Base-by-base conservation (phyloP, 2,888 invertebrate species). In the Brassicogethes aeneus region DNA sequence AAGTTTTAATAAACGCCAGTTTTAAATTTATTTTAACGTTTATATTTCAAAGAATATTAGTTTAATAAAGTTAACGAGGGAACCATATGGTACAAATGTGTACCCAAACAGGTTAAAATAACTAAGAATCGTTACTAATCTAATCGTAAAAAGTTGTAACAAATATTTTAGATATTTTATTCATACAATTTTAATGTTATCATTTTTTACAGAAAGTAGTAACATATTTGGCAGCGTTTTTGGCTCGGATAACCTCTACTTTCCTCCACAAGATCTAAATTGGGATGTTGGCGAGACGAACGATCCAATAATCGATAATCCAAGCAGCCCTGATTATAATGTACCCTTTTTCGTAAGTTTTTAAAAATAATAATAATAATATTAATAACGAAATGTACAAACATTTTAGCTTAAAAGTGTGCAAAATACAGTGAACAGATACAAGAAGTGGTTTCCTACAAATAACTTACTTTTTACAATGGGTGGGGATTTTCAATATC, bases 401-500 rank as follows among this genome's bases (percentile, higher is more conserved):
- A n/a, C 5, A 5, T 10, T 23, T 23, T 10, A 23, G 23, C 23
- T 23, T 23, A 23, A 5, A 7, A 23, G 23, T 10, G 23, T 23
- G 5, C 5, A 23, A 23, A 23, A 23, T 7, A 23, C 23, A 10
- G 10, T 23, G 5, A 10, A 23, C 10, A 30, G 44, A 8, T 62
- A 61, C 68, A 66, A 71, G 0, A 48, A 56, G 14, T 54, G 58
- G 41, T 76, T 69, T 50, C 56, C 62, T 37, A 75, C 77, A 2
- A 73, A 75, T 43, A 74, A 82, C 55, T 68, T 80, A 2, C 68
- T 79, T 51, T 64, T 82, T 50, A 72, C 80, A 2, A 80, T 81
- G 80, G 82, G 82, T 3, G 71, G 72, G 33, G 81, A 82, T 62
- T 82, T 82, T 59, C 70, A 73, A 42, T 82, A 76, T 54, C 71